These are phyloP conservation scores for Patella vulgata DNA, from an alignment of 1,140 invertebrate species.

Conservation along the genomic window DNA sequence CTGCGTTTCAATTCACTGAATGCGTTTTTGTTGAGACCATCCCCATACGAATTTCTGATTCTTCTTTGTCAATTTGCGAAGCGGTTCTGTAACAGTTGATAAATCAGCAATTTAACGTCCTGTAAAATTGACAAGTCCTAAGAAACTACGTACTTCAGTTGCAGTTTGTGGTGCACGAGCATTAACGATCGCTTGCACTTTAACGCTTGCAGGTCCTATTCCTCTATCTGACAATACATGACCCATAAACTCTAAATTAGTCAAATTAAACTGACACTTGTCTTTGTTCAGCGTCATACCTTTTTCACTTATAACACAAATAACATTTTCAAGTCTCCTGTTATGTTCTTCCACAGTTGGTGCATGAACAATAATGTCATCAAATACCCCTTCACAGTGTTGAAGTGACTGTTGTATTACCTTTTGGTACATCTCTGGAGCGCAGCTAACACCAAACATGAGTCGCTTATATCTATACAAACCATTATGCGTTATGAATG, in stretches of 20 bases:
- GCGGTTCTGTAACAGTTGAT: slow-evolving; percentile 27
- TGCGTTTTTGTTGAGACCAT: neutral
- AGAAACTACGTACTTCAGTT: slow-evolving; percentile 26
- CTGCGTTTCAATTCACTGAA: slow-evolving; percentile 4
- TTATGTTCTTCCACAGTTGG: slow-evolving; percentile 25
- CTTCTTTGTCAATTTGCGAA: slow-evolving; percentile 29
- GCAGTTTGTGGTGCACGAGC: slow-evolving; percentile 18
- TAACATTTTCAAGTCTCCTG: slow-evolving; percentile 7
- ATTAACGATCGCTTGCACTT: slow-evolving; percentile 21
- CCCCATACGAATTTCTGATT: slow-evolving; percentile 14
- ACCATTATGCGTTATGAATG: no score
- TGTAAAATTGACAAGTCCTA: slow-evolving; percentile 30
- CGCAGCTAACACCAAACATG: neutral
- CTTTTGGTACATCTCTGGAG: neutral
- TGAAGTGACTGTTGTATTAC: neutral
- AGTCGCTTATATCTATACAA: neutral
- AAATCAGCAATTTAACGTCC: slow-evolving; percentile 29
- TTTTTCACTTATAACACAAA: neutral
- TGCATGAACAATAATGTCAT: no score
- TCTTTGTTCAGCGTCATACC: slow-evolving; percentile 11
- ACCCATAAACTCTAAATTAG: slow-evolving; percentile 19
- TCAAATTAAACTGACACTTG: slow-evolving; percentile 6
- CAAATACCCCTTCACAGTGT: no score
- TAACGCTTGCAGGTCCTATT: slow-evolving; percentile 14
- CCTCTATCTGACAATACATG: slow-evolving; percentile 18